Percentiles rank a stretch among this genome's conserved stretches.
phyloP scores from a whole-genome alignment of 2,113 vertebrate species.

The Hydropotes inermis region DNA sequence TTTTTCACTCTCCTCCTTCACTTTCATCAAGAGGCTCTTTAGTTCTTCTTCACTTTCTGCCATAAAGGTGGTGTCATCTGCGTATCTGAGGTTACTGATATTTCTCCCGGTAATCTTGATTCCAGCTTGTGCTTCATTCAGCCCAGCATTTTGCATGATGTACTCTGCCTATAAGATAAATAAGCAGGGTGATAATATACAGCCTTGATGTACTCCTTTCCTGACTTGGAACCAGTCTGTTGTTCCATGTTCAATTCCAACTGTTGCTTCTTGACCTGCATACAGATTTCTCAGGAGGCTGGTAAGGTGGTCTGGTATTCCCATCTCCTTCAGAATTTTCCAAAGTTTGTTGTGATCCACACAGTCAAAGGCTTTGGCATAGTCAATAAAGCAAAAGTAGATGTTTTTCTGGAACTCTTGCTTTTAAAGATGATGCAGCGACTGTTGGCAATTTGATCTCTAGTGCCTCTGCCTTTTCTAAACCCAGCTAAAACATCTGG shows the following conservation, averaged over 20 bases:
- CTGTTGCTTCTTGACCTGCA: not conserved
- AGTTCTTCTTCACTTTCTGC: not conserved
- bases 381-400: not conserved
- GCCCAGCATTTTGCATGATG: not conserved
- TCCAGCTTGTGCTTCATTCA: not conserved
- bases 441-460: not conserved
- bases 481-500: not conserved
- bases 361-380: not conserved
- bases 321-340: not conserved
- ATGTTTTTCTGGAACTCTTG: not conserved
- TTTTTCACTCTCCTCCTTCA: not conserved
- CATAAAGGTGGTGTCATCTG: not conserved
- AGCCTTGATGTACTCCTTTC: not conserved
- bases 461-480: not conserved
- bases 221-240: not conserved
- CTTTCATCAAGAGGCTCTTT: not conserved
- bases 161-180: not conserved
- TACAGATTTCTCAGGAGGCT: not conserved
- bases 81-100: not conserved
- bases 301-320: not conserved
- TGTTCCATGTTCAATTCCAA: not conserved
- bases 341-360: not conserved
- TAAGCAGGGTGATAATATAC: not conserved
- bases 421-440: not conserved
- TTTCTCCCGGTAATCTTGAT: not conserved